phyloP scores from a whole-genome alignment of 2,888 invertebrate genomes.

The Drosophila subquinaria region DNA sequence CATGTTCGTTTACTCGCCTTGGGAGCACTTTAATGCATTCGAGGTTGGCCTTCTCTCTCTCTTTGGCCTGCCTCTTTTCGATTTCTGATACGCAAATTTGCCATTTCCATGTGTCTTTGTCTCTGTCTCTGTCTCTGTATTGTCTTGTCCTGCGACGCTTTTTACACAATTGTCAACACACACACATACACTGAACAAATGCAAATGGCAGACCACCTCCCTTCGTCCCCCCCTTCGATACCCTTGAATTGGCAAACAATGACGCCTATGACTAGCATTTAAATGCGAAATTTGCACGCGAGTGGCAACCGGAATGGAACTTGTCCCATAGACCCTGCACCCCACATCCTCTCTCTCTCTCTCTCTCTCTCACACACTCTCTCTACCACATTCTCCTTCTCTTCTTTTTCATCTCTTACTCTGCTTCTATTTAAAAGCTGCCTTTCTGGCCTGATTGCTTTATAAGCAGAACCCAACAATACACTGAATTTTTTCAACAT shows the following conservation, averaged over 20 bases:
- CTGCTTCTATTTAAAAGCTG: conserved; percentile 1
- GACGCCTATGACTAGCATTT: conserved; percentile 77
- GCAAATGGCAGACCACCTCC: conserved; percentile 50
- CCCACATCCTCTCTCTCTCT: background rate
- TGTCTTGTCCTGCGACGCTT: conserved; percentile 64
- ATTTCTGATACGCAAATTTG: conserved; percentile 73
- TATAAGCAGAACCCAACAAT: conserved; percentile 59
- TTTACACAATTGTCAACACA: conserved; percentile 77
- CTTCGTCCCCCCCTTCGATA: background rate
- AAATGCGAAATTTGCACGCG: conserved; percentile 81
- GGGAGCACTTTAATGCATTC: conserved; percentile 72
- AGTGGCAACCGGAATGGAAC: conserved; percentile 64
- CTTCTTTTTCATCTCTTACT: background rate
- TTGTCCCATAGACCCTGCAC: conserved; percentile 17
- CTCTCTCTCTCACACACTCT: background rate
- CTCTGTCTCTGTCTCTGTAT: conserved; percentile 47
- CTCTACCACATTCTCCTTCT: background rate
- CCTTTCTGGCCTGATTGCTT: conserved; percentile 62
- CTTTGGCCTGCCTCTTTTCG: conserved; percentile 49
- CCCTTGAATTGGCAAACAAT: conserved; percentile 66
- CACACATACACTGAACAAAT: conserved; percentile 40
- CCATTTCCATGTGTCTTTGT: conserved; percentile 28
- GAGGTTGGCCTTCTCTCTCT: conserved; percentile 15
- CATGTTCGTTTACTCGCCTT: conserved; percentile 65
- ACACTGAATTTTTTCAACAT: conserved; percentile 33